These are phyloP conservation scores for Anastatus disparis DNA, from an alignment of 1,140 invertebrate genomes.

Conservation along the genomic window DNA sequence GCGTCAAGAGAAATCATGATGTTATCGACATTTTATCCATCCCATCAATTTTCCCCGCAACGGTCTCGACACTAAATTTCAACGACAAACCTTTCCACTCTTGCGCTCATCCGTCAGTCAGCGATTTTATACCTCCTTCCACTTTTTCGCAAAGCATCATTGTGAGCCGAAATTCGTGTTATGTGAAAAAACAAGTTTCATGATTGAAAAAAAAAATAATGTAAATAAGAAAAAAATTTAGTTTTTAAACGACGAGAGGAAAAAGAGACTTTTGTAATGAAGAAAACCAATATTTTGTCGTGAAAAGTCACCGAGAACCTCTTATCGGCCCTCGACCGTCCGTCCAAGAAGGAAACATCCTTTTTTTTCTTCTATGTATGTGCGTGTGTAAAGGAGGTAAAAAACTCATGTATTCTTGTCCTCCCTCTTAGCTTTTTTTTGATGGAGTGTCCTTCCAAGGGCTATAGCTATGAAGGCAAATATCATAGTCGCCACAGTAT, in stretches of 20 bases:
- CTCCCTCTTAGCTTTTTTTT: constrained; percentile 49
- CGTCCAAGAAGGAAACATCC: constrained; percentile 60
- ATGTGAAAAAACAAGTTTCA: no score
- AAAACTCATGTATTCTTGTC: constrained; percentile 51
- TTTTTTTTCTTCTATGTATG: not conserved
- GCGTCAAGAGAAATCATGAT: constrained; percentile 8
- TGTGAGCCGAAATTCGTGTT: no score
- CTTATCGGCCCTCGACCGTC: constrained; percentile 59
- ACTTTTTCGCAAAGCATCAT: no score
- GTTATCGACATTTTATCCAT: constrained; percentile 24
- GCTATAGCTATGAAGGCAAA: constrained; percentile 44
- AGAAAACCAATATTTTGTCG: constrained; percentile 22
- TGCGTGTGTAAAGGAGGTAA: constrained; percentile 50
- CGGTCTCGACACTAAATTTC: constrained; percentile 5
- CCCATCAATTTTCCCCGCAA: constrained; percentile 13
- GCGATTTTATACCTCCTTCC: no score
- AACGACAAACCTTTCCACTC: constrained; percentile 18
- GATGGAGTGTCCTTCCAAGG: constrained; percentile 64
- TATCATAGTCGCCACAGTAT: constrained; percentile 51
- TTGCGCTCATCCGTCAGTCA: constrained; percentile 2
- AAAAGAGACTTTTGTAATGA: not conserved
- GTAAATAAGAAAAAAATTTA: no score
- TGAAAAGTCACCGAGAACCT: constrained; percentile 47
- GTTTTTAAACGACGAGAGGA: no score
- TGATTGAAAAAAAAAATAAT: no score